Conservation (phyloP, 2,888 invertebrate species). For the Leuctra nigra region DNA sequence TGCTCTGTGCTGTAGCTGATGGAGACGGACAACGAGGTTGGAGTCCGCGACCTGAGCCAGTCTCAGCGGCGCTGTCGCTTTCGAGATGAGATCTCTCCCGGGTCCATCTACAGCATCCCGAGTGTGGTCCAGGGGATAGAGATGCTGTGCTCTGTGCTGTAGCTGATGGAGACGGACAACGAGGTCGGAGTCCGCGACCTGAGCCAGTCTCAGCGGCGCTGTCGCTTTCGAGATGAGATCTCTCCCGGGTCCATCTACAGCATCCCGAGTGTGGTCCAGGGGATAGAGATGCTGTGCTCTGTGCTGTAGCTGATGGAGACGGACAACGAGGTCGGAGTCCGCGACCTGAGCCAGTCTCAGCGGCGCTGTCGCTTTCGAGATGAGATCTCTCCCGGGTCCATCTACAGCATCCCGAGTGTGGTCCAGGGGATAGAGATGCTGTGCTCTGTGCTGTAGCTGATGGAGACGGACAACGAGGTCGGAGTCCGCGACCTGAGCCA, state of each 20-base stretch:
- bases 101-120: too few relatives aligned
- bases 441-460: too few relatives aligned
- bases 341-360: slow-evolving; percentile 42
- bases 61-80: slow-evolving; percentile 51
- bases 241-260: too few relatives aligned
- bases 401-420: too few relatives aligned
- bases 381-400: too few relatives aligned
- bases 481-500: slow-evolving; percentile 45
- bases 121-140: too few relatives aligned
- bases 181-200: slow-evolving; percentile 47
- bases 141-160: too few relatives aligned
- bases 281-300: too few relatives aligned
- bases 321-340: slow-evolving; percentile 49
- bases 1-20: too few relatives aligned
- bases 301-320: slow-evolving; percentile 52
- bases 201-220: slow-evolving; percentile 46
- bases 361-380: slow-evolving; percentile 52
- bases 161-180: slow-evolving; percentile 51
- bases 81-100: slow-evolving; percentile 46
- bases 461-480: slow-evolving; percentile 52
- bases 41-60: slow-evolving; percentile 44
- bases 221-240: slow-evolving; percentile 49
- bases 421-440: too few relatives aligned
- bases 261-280: too few relatives aligned
- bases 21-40: slow-evolving; percentile 52